Conservation (phyloP, 2,113 vertebrate species). For the Dendropsophus ebraccatus region DNA sequence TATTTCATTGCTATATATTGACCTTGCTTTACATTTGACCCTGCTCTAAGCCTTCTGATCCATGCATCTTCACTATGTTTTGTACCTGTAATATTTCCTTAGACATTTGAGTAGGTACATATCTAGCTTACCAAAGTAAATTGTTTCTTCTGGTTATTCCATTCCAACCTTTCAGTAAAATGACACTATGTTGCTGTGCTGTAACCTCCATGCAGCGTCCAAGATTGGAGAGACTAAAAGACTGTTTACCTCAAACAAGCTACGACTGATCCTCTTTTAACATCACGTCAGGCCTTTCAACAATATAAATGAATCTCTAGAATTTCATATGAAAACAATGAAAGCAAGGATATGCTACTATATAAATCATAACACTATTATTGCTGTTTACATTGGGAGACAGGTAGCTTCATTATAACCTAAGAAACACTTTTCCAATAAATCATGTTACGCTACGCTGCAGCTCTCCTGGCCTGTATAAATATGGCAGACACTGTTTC, state of each 20-base stretch:
- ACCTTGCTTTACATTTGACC: background rate
- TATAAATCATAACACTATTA: background rate
- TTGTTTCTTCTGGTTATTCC: background rate
- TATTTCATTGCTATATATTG: background rate
- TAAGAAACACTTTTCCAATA: slow-evolving; percentile 12
- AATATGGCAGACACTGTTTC: slow-evolving; percentile 6
- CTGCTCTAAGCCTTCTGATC: background rate
- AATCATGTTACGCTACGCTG: slow-evolving; percentile 1
- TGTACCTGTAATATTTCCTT: background rate
- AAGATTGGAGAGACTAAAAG: background rate
- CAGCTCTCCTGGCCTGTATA: background rate
- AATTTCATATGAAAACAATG: background rate
- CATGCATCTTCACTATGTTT: background rate
- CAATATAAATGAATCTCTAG: background rate
- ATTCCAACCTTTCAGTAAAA: background rate
- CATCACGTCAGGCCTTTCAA: background rate
- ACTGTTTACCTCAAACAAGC: background rate
- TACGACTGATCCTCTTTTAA: background rate
- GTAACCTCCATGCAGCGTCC: background rate
- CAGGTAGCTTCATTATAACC: slow-evolving; percentile 19
- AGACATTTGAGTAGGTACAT: too few species aligned
- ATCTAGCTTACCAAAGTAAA: background rate
- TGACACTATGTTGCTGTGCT: background rate
- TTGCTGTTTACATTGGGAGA: background rate
- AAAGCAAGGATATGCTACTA: background rate